These are phyloP conservation scores for Drosophila repleta DNA, from an alignment of 1,140 invertebrate species.

Conservation along the genomic window DNA sequence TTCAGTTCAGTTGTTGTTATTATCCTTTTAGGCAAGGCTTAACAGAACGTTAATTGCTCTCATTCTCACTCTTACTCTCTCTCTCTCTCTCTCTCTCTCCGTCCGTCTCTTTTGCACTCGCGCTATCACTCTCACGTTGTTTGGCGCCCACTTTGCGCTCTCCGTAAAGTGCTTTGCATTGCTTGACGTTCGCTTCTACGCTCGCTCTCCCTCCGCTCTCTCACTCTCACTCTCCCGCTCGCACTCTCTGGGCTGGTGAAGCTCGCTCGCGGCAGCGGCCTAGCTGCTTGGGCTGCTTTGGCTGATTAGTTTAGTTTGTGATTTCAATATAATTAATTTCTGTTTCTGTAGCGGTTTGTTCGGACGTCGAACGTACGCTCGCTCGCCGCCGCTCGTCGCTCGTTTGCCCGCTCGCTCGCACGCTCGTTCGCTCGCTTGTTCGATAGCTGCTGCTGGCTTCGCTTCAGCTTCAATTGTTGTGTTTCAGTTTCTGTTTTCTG, in stretches of 20 bases:
- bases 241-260: conserved; percentile 13
- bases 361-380: conserved; percentile 72
- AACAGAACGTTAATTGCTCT: conserved; percentile 28
- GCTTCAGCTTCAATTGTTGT: conserved; percentile 40
- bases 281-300: conserved; percentile 51
- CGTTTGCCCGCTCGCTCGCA: conserved; percentile 18
- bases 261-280: conserved; percentile 41
- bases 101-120: neutral
- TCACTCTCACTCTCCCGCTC: neutral
- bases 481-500: conserved; percentile 52
- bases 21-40: conserved; percentile 40
- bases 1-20: conserved; percentile 1
- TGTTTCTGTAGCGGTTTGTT: conserved; percentile 75
- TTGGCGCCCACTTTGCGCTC: conserved; percentile 12
- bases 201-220: neutral
- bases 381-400: conserved; percentile 21
- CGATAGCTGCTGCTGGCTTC: conserved; percentile 13
- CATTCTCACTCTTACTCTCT: neutral
- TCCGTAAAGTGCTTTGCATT: conserved; percentile 11
- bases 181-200: neutral
- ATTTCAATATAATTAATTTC: conserved; percentile 81
- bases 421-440: conserved; percentile 22
- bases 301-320: conserved; percentile 81
- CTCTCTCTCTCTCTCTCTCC: neutral
- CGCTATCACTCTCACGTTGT: conserved; percentile 1